phyloP scores from a whole-genome alignment of 1,140 invertebrate species.

The Aphelenchoides besseyi region DNA sequence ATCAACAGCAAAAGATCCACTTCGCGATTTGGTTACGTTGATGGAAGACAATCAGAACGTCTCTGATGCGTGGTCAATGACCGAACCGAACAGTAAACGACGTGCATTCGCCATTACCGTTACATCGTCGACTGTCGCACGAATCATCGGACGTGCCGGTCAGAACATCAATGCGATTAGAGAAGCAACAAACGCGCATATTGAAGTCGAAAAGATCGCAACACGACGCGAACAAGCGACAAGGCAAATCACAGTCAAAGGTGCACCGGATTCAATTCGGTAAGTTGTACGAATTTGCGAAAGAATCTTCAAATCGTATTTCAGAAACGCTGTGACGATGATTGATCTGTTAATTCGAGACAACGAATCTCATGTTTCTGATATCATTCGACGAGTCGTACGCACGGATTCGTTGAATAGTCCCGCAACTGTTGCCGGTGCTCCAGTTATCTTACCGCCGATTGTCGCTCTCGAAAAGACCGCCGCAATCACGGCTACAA shows the following conservation, averaged over 20 bases:
- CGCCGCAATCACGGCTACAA: too few species aligned
- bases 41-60: slow-evolving; percentile 3
- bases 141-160: slow-evolving; percentile 45
- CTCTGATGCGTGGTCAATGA: not conserved
- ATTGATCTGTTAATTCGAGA: slow-evolving; percentile 54
- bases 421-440: not conserved
- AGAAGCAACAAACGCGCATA: slow-evolving; percentile 55
- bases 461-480: not conserved
- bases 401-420: slow-evolving; percentile 2
- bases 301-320: slow-evolving; percentile 25
- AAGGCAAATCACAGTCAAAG: slow-evolving; percentile 52
- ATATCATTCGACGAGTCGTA: slow-evolving; percentile 46
- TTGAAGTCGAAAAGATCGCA: slow-evolving; percentile 53
- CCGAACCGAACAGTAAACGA: slow-evolving; percentile 9
- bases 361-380: slow-evolving; percentile 41
- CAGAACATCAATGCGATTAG: slow-evolving; percentile 58
- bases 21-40: not conserved
- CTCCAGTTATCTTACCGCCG: not conserved
- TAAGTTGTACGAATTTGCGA: slow-evolving; percentile 23
- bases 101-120: slow-evolving; percentile 20
- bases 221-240: slow-evolving; percentile 46
- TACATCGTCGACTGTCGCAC: slow-evolving; percentile 32
- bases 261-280: slow-evolving; percentile 43
- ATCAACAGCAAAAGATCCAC: not conserved
- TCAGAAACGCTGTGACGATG: slow-evolving; percentile 54